Evolutionary conservation across 2,888 invertebrate species (phyloP).

Genomic region (Hyalella azteca): DNA sequence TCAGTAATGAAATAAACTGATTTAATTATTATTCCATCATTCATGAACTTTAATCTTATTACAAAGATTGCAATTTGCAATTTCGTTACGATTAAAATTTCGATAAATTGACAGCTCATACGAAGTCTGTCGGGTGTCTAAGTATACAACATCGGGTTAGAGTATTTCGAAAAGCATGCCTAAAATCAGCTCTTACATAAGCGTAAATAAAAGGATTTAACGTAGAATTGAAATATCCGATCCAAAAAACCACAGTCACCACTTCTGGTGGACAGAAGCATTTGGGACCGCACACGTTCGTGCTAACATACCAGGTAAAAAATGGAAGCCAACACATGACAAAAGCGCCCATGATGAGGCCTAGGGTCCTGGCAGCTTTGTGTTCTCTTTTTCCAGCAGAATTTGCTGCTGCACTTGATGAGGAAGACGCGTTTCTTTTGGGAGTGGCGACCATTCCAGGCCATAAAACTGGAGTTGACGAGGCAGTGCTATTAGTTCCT

Average conservation of each 20-base stretch:
- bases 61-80: too few relatives aligned
- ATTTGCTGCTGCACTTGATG: neutral
- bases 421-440: conserved; percentile 3
- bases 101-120: too few relatives aligned
- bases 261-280: conserved; percentile 85
- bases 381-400: conserved; percentile 69
- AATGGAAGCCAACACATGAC: conserved; percentile 96
- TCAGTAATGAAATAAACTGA: too few relatives aligned
- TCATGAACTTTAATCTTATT: too few relatives aligned
- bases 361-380: conserved; percentile 92
- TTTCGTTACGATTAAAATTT: too few relatives aligned
- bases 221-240: conserved; percentile 92
- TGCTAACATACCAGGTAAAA: conserved; percentile 92
- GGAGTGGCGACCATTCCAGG: conserved; percentile 20
- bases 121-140: neutral
- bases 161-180: conserved; percentile 79
- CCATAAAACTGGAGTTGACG: conserved; percentile 33
- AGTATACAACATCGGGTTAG: conserved; percentile 38
- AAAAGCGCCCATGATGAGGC: conserved; percentile 97
- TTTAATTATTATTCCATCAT: too few relatives aligned
- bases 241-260: conserved; percentile 71
- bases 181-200: conserved; percentile 97
- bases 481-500: conserved; percentile 39
- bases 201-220: conserved; percentile 93
- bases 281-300: conserved; percentile 78